Base-by-base conservation (phyloP, 2,888 invertebrate genomes). In the Charanyca ferruginea region DNA sequence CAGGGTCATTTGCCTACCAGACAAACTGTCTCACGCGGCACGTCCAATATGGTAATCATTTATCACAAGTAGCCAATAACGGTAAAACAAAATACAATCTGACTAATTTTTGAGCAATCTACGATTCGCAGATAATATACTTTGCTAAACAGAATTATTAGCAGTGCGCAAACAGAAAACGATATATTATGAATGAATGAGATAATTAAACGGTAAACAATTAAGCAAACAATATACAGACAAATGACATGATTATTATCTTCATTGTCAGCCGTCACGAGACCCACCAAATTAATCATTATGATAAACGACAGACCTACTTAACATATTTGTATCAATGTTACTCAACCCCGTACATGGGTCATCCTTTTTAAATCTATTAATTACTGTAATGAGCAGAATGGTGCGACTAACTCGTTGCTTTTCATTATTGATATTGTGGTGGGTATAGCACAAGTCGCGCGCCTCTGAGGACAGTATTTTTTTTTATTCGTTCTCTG, bases 11-110 rank as follows among this genome's bases (percentile, higher is more conserved):
- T 62, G 62, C 62, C 62, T 58, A 44, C 41, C 61, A 73, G 79
- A 68, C 76, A 62, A 52, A 49, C 70, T 62, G 63, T 74, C 79
- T 73, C 47, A 38, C 42, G 9, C 32, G 32, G 38, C 5, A 38
- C 4, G 16, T 9, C 16, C 32, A 59, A 53, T 47, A 44, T 53
- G 38, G 25, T 57, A 52, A 66, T 58, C 9, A 42, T 52, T 51
- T 49, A 45, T 51, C 38, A 51, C 44, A 71, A 48, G 32, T 45
- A 6, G 25, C 2, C 38, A 66, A 48, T 55, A 59, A 47, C 45
- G 41, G 59, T 51, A 55, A 47, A 55, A 65, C 1, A 38, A 42
- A 35, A 38, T 35, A 42, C 38, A 7, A 11, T 41, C n/a, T 28
- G 68, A 51, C n/a, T 47, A 20, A 54, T 54, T 35, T 51, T 23